Evolutionary conservation across 2,888 invertebrate species (phyloP), one percentile per base, ranked within the genome.

Genomic region (Ptychoptera contaminata): DNA sequence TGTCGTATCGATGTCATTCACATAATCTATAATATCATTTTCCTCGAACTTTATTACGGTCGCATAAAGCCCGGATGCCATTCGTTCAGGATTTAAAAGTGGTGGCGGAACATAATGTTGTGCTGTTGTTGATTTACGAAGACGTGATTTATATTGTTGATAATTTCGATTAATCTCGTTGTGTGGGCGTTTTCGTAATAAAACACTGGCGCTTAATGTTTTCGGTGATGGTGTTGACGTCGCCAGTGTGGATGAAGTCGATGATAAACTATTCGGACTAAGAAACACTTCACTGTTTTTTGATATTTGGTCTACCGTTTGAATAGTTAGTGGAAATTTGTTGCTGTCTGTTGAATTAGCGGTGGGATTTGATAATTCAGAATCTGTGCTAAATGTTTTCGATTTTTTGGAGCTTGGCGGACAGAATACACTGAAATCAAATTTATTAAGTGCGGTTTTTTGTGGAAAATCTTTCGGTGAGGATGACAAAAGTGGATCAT

Each of bases 101-200:
- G 97, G 97, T 29, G 90, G 85, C 11, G 97, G 94, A 0, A 94
- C 96, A 64, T 86, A 97, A 48, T 74, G 74, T 6, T 59, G 61
- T 1, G 61, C 57, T 3, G 65, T 61, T 41, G 72, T 64, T 2
- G 65, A 65, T 57, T 63, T 59, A 53, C 64, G 43, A 29, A 47
- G 36, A 34, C 29, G 40, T 34, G 47, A 44, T 15, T 35, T 41
- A 35, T 40, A 47, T 16, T 35, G 31, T 7, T 37, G 10, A 29
- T 37, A 34, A 38, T 38, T 40, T 12, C 36, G 39, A 16, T 12
- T 31, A 12, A 41, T 44, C 14, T 44, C 44, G 15, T 39, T 44
- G 62, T 50, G 64, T 56, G 10, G 74, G 58, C 56, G 69, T 60
- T 62, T 69, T 53, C 58, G 50, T 42, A 29, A 48, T 34, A 70